Base-by-base conservation (phyloP, 2,888 invertebrate genomes). In the Ophion slaviceki region DNA sequence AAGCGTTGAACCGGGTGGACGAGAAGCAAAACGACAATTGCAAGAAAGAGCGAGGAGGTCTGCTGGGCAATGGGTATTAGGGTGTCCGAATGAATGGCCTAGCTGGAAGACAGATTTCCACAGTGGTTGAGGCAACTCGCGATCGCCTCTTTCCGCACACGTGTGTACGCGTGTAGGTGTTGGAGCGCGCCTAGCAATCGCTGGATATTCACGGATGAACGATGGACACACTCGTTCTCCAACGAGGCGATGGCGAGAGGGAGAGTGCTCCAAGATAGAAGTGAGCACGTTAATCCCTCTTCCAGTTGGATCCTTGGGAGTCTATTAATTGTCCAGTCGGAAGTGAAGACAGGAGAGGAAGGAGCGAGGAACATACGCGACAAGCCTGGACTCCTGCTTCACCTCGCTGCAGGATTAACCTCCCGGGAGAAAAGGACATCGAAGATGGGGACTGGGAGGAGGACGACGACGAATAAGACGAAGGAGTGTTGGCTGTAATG, bases 251-350 rank as follows among this genome's bases (percentile, higher is more conserved):
- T 28, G n/a, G 66, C n/a, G 57, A 36, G 36, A 72, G 57, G 82
- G 45, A 62, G 64, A 77, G 70, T 77, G 70, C 70, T 62, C 57
- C 78, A 32, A 79, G 36, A 61, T 59, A 61, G 66, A 36, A 53
- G 66, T 2, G 66, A 36, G 14, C 71, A 75, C 67, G 80, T 81
- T 83, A 80, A 86, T 83, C 80, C 86, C 64, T 83, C 86, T 83
- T 86, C 62, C 86, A 83, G 74, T 40, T 40, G 75, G 80, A 64
- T 78, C 77, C 80, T 64, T 47, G 62, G 61, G 86, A 86, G 86
- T 83, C 80, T 86, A 86, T 86, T 86, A 86, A 83, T 86, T 83
- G 86, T 86, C 86, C 72, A 78, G 86, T 86, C 86, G 86, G 83
- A 86, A 86, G 83, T 83, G 64, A 70, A 75, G 74, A 83, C 68